Conservation (phyloP, 2,797 vertebrate genomes). For the Champsocephalus gunnari region DNA sequence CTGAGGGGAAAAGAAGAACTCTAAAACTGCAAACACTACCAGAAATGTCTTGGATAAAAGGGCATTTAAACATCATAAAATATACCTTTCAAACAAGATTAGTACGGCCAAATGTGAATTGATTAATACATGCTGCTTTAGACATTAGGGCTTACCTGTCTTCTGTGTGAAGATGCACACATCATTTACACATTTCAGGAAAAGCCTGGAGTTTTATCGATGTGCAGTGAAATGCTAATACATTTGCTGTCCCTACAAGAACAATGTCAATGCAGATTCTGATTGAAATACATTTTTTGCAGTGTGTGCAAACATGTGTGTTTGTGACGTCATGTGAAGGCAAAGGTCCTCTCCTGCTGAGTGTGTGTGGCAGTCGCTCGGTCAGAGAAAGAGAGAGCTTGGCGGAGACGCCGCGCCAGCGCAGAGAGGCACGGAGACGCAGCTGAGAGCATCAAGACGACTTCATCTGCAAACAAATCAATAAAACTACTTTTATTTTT, state of each 20-base stretch:
- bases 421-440: conserved; percentile 67
- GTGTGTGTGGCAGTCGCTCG: conserved; percentile 46
- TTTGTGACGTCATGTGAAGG: conserved; percentile 75
- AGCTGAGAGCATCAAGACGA: conserved; percentile 54
- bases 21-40: conserved; percentile 20
- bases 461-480: conserved; percentile 25
- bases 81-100: not conserved
- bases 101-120: not conserved
- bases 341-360: conserved; percentile 67
- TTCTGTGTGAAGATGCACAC: not conserved
- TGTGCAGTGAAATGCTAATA: not conserved
- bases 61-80: conserved; percentile 1
- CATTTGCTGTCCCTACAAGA: not conserved
- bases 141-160: conserved; percentile 14
- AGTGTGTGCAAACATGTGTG: conserved; percentile 28
- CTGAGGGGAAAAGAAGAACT: conserved; percentile 51
- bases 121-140: conserved; percentile 30
- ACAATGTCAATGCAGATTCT: not conserved
- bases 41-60: conserved; percentile 32
- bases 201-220: not conserved
- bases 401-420: conserved; percentile 56
- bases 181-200: not conserved
- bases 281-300: not conserved
- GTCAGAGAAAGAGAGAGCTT: conserved; percentile 14
- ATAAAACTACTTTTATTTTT: not conserved